Percentiles rank a stretch among this genome's conserved stretches.
Evolutionary conservation across 2,113 vertebrate genomes (phyloP).

Genomic region (Mesoclemmys tuberculata): DNA sequence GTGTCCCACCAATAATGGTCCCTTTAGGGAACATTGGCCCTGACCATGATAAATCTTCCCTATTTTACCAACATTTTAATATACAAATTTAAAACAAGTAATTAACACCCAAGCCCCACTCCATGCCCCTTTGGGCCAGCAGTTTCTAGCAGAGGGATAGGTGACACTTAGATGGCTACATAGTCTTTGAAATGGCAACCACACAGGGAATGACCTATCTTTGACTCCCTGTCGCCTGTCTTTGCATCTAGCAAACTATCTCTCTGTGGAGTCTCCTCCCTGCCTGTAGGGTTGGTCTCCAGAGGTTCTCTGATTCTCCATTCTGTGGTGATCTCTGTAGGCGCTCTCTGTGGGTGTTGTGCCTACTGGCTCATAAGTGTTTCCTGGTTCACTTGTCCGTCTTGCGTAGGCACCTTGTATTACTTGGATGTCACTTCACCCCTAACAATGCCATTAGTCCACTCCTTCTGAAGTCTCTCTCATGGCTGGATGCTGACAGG

Average conservation of each 20-base stretch:
- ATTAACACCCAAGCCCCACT: neutral
- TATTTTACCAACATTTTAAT: neutral
- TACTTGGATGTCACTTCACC: neutral
- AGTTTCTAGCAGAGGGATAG: neutral
- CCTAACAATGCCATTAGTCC: neutral
- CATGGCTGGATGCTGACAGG: too few species aligned
- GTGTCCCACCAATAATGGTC: neutral
- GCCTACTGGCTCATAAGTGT: neutral
- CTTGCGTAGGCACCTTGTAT: neutral
- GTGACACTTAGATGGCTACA: neutral
- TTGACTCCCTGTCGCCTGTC: neutral
- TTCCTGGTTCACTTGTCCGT: neutral
- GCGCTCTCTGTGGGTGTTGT: neutral
- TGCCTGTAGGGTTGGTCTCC: neutral
- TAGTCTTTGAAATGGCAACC: neutral
- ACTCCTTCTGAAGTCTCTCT: too few species aligned
- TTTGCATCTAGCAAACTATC: neutral
- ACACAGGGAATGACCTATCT: neutral
- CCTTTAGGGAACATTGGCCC: neutral
- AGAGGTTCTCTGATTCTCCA: neutral
- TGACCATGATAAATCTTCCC: neutral
- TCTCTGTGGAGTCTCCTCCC: neutral
- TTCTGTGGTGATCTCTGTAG: neutral
- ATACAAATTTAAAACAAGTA: neutral
- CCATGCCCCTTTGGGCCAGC: neutral